Conservation (phyloP, 2,113 vertebrate species). For the Ictidomys tridecemlineatus region DNA sequence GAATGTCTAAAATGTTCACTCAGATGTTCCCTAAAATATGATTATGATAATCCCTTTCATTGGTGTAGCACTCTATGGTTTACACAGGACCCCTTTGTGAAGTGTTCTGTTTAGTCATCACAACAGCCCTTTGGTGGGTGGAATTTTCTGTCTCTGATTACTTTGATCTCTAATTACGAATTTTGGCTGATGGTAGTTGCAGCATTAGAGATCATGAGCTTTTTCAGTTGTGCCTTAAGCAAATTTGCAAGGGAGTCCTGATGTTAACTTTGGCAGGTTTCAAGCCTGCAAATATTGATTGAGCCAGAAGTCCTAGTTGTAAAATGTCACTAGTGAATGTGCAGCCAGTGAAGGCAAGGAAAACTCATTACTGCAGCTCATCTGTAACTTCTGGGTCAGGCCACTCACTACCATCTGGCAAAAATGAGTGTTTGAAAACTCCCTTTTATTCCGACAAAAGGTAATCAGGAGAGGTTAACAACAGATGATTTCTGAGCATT, state of each 20-base stretch:
- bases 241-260: slow-evolving; percentile 81
- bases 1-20: slow-evolving; percentile 29
- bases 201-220: slow-evolving; percentile 71
- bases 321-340: slow-evolving; percentile 82
- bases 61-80: slow-evolving; percentile 36
- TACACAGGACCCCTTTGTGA: not conserved
- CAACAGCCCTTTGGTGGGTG: slow-evolving; percentile 11
- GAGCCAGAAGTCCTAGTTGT: slow-evolving; percentile 81
- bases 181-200: slow-evolving; percentile 71
- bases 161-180: slow-evolving; percentile 76
- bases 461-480: slow-evolving; percentile 80
- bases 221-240: slow-evolving; percentile 80
- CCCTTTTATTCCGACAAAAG: slow-evolving; percentile 79
- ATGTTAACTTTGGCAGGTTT: slow-evolving; percentile 85
- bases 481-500: slow-evolving; percentile 74
- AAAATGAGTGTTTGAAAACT: slow-evolving; percentile 78
- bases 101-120: slow-evolving; percentile 40
- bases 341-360: slow-evolving; percentile 72
- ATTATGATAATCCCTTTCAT: not conserved
- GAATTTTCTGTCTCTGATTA: slow-evolving; percentile 68
- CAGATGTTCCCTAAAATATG: slow-evolving; percentile 35
- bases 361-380: slow-evolving; percentile 83
- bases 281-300: slow-evolving; percentile 84
- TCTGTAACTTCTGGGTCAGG: slow-evolving; percentile 81
- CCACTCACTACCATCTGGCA: slow-evolving; percentile 77